Evolutionary conservation across 2,888 invertebrate genomes (phyloP), one percentile per base, ranked within the genome.

Genomic region (Spodoptera littoralis): DNA sequence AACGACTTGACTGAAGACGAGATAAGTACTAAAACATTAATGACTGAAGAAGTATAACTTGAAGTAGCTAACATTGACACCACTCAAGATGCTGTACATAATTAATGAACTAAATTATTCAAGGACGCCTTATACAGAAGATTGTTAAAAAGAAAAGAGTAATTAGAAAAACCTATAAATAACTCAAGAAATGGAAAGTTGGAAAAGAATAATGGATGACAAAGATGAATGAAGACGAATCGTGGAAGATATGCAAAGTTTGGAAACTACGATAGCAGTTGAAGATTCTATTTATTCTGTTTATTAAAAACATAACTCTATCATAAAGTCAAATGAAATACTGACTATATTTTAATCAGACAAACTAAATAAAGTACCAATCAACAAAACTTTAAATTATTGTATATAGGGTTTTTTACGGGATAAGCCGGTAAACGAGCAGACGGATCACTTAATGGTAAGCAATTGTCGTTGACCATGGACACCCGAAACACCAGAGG

Each of bases 171-270:
- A 61, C 45, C 53, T 49, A 70, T 48, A 60, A 58, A 70, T 59
- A 67, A 56, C 58, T 58, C 62, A 52, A 68, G 58, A 63, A 77
- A 74, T 70, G 53, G 30, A 61, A 77, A 74, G 41, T 61, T 65
- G 50, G 42, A 52, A 49, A 65, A 66, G 59, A 63, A 73, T 64
- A 77, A 65, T 63, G 65, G 64, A 55, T 63, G 70, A 61, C 71
- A 60, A 47, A 70, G 68, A 77, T 58, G 52, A 68, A 77, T 71
- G 71, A 69, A 60, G 76, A 75, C 52, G 61, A 56, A 74, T 58
- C 50, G 60, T 36, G 46, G 54, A 46, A 62, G 65, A 49, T 60
- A 43, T 65, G 48, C 41, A 55, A 57, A 74, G 68, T 68, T 57
- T 30, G 49, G 56, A 27, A 64, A 69, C 49, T 62, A 68, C 43